Percentiles rank a stretch among this genome's conserved stretches.
These are phyloP conservation scores for Diloba caeruleocephala DNA, from an alignment of 2,888 invertebrate genomes.

Conservation along the genomic window DNA sequence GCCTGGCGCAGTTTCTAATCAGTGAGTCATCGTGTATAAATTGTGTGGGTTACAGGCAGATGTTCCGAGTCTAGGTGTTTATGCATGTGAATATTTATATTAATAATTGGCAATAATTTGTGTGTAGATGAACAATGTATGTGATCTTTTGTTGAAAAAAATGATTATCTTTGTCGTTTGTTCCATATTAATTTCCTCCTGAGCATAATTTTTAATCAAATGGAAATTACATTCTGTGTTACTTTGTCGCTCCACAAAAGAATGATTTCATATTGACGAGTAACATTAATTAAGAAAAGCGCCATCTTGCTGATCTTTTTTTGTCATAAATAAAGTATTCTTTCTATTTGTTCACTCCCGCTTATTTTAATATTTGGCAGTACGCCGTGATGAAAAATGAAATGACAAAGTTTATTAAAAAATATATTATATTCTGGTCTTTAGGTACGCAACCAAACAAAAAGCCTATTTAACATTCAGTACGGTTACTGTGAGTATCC, in stretches of 20 bases:
- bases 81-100: no score
- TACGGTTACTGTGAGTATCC: no score
- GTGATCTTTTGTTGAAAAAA: neutral
- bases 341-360: slow-evolving; percentile 15
- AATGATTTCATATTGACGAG: slow-evolving; percentile 24
- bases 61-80: no score
- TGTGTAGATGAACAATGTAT: no score
- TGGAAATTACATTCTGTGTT: slow-evolving; percentile 11
- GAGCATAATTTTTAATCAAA: slow-evolving; percentile 1
- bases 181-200: slow-evolving; percentile 1
- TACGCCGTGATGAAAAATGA: slow-evolving; percentile 18
- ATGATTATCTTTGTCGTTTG: no score
- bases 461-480: slow-evolving; percentile 2
- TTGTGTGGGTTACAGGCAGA: no score
- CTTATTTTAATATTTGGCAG: slow-evolving; percentile 15
- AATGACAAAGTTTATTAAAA: slow-evolving; percentile 28
- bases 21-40: no score
- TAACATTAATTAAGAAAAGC: slow-evolving; percentile 34
- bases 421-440: slow-evolving; percentile 4
- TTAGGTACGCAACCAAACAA: slow-evolving; percentile 8
- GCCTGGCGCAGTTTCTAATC: no score
- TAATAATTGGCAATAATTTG: no score
- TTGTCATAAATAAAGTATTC: slow-evolving; percentile 19
- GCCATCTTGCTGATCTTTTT: slow-evolving; percentile 12
- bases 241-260: slow-evolving; percentile 27